Base-by-base conservation (phyloP, 2,888 invertebrate species). In the Pogonocherus hispidulus region DNA sequence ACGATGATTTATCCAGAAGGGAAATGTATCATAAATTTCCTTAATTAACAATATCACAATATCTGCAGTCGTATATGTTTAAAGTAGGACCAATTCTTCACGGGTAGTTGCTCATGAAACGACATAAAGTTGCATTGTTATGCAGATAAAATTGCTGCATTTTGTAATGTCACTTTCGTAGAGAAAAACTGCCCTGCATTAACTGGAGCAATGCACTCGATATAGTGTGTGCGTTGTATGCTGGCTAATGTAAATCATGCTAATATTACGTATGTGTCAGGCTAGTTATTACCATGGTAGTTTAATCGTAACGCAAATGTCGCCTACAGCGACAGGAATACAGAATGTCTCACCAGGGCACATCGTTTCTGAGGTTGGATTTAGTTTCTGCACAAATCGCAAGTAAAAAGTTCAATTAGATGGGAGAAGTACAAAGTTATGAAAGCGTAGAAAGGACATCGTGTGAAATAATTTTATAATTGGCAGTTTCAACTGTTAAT, bases 191-290 rank as follows among this genome's bases (percentile, higher is more conserved):
- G n/a, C n/a, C n/a, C n/a, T n/a, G 51, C 68, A 70, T 68, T 71
- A 72, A 75, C 72, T 72, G 64, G 75, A 74, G 74, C 76, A 76
- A 73, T 75, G 76, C 74, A 74, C 75, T 71, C 69, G 41, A 44
- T 63, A 63, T 46, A 47, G 41, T 46, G 51, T 18, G 47, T 59
- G 46, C 52, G 52, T 37, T 65, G 63, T 60, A 63, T 60, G 44
- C 51, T 68, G 66, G 65, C 71, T 68, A 67, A 67, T 73, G 76
- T 79, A 79, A 79, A 79, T 79, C 79, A 78, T 78, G 65, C 67
- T 78, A 75, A 78, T 78, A 78, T 78, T 77, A 77, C 79, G 74
- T 76, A 79, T 77, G 76, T 80, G 78, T 77, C 76, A 78, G 78
- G 74, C 44, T 56, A 41, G 41, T 56, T 22, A 70, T 72, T 77